A percentile compares a stretch with the other conserved stretches of the same genome.
Conservation (phyloP, 2,888 invertebrate genomes). For the Peribatodes rhomboidaria region DNA sequence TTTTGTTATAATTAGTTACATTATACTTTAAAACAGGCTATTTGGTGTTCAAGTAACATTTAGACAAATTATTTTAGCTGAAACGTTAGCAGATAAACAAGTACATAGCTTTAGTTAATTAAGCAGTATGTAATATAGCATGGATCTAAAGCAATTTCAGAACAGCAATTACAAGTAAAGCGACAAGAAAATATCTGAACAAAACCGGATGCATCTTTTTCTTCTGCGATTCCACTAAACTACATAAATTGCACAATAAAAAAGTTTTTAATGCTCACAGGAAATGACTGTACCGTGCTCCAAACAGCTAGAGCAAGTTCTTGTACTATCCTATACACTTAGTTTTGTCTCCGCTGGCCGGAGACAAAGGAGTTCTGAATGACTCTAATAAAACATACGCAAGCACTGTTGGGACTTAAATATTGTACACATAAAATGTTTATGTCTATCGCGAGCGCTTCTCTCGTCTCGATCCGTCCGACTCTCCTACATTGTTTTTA, state of each 20-base stretch:
- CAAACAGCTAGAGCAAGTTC: conserved; percentile 43
- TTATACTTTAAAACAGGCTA: too few species aligned
- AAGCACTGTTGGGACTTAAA: conserved; percentile 40
- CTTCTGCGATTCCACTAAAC: conserved; percentile 39
- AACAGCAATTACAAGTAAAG: too few species aligned
- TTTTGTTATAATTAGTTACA: too few species aligned
- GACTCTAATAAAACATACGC: conserved; percentile 44
- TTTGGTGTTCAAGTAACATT: too few species aligned
- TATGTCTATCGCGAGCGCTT: conserved; percentile 37
- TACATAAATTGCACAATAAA: conserved; percentile 49
- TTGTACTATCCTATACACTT: conserved; percentile 33
- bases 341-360: conserved; percentile 45
- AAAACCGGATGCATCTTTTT: conserved; percentile 39
- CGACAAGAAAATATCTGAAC: conserved; percentile 36
- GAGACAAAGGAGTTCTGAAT: conserved; percentile 44
- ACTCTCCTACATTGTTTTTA: conserved; percentile 7
- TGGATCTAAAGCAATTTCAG: too few species aligned
- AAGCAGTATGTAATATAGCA: too few species aligned
- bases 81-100: too few species aligned
- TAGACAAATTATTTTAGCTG: too few species aligned
- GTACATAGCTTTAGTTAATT: too few species aligned
- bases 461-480: conserved; percentile 15
- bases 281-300: conserved; percentile 52
- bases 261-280: conserved; percentile 57
- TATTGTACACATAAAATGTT: conserved; percentile 43